phyloP scores from a whole-genome alignment of 1,140 invertebrate genomes.

The Druon quercuslanigerum region DNA sequence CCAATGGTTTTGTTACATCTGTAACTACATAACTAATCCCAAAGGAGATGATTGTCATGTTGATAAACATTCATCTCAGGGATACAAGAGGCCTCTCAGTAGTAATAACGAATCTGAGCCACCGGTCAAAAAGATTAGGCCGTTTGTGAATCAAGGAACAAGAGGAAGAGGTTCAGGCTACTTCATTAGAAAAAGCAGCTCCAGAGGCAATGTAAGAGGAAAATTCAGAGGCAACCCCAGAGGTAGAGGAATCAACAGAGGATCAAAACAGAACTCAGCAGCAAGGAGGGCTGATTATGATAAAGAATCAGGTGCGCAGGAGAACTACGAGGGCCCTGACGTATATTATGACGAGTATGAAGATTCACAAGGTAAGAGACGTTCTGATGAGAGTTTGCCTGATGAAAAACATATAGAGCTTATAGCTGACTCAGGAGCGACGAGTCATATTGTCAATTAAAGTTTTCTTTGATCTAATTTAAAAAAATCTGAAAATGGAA shows the following conservation, averaged over 20 bases:
- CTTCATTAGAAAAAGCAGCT: constrained; percentile 25
- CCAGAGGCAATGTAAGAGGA: constrained; percentile 33
- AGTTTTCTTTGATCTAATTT: constrained; percentile 40
- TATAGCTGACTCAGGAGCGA: constrained; percentile 41
- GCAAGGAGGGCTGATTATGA: constrained; percentile 43
- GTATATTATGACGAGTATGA: constrained; percentile 31
- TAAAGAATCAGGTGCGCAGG: background rate
- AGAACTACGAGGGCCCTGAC: background rate
- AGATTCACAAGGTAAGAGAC: constrained; percentile 31
- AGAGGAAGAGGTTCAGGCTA: constrained; percentile 32
- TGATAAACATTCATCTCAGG: constrained; percentile 24
- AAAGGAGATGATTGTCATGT: constrained; percentile 38
- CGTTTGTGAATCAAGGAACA: background rate
- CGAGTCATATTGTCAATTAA: constrained; percentile 42
- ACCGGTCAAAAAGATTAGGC: constrained; percentile 33
- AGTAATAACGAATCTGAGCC: constrained; percentile 28
- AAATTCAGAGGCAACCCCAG: constrained; percentile 17
- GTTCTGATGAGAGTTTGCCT: constrained; percentile 30
- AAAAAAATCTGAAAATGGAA: background rate
- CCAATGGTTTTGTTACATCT: constrained; percentile 45
- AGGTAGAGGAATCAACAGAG: constrained; percentile 35
- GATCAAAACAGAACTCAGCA: constrained; percentile 30
- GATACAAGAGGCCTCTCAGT: constrained; percentile 35
- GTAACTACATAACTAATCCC: constrained; percentile 40
- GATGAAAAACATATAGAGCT: constrained; percentile 41